Conservation (phyloP, 92 coral and sea anemone species). For the Galaxea fascicularis region DNA sequence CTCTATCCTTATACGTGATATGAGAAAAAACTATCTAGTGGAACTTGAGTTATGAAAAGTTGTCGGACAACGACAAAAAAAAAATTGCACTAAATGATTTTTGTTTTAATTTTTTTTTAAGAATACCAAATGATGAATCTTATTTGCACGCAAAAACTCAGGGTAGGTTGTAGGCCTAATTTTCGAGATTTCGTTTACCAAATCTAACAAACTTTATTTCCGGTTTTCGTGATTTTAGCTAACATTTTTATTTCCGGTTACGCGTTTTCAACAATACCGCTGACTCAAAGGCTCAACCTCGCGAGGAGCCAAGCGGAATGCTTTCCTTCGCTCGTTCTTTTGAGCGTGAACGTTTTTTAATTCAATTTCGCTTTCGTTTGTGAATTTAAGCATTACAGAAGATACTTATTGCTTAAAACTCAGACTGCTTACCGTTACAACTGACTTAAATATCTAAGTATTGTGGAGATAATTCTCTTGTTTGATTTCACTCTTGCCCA, state of each 20-base stretch:
- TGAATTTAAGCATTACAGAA: background rate
- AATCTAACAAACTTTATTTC: constrained; percentile 8
- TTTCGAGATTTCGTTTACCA: background rate
- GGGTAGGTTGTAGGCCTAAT: too few relatives aligned
- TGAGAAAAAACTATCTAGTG: too few relatives aligned
- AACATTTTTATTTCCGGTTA: constrained; percentile 18
- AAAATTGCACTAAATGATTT: background rate
- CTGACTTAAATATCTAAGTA: constrained; percentile 5
- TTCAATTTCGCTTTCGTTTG: background rate
- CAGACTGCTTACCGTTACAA: background rate
- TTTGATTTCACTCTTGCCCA: constrained; percentile 15
- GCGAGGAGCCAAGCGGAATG: background rate
- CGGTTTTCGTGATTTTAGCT: background rate
- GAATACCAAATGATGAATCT: background rate
- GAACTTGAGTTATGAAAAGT: too few relatives aligned
- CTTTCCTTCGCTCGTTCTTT: background rate
- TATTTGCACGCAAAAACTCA: background rate
- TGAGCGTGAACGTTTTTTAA: background rate
- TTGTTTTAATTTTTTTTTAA: background rate
- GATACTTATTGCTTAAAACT: background rate
- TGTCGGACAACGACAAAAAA: too few relatives aligned
- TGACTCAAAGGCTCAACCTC: constrained; percentile 23
- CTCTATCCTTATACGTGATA: too few relatives aligned
- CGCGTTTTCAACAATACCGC: constrained; percentile 18
- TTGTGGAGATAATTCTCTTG: constrained; percentile 27